Percentiles rank a stretch among this genome's conserved stretches.
These are phyloP conservation scores for Chelonus formosanus DNA, from an alignment of 2,888 invertebrate species.

Conservation along the genomic window DNA sequence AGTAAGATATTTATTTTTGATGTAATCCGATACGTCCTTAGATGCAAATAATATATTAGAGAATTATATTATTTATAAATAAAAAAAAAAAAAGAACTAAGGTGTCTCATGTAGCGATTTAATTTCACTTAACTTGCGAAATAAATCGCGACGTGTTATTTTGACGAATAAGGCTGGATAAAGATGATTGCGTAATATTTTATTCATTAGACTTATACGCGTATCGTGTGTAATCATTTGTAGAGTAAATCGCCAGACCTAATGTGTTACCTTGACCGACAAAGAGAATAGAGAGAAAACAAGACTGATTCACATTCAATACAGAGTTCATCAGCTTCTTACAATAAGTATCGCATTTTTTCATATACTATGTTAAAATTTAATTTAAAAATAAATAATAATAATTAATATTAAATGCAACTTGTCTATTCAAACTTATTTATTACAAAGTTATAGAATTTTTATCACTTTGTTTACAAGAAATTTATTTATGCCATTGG, in stretches of 20 bases:
- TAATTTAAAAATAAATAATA: slow-evolving; percentile 4
- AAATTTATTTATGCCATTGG: too few species aligned
- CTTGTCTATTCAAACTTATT: too few species aligned
- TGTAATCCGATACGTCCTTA: too few species aligned
- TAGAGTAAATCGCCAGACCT: slow-evolving; percentile 6
- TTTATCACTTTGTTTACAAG: too few species aligned
- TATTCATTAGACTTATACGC: slow-evolving; percentile 48
- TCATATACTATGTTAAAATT: slow-evolving; percentile 20
- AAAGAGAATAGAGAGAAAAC: slow-evolving; percentile 47
- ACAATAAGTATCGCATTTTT: slow-evolving; percentile 5
- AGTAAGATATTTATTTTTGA: too few species aligned
- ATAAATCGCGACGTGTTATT: slow-evolving; percentile 39
- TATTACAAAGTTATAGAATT: too few species aligned
- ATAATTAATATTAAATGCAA: too few species aligned
- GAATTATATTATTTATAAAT: not conserved
- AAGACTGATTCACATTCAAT: slow-evolving; percentile 38
- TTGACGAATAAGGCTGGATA: slow-evolving; percentile 45
- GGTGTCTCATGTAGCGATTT: slow-evolving; percentile 16
- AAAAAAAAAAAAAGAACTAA: slow-evolving; percentile 12
- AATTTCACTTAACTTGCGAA: slow-evolving; percentile 35
- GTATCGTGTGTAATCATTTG: slow-evolving; percentile 26
- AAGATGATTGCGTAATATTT: slow-evolving; percentile 43
- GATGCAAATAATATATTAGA: too few species aligned
- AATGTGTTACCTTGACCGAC: slow-evolving; percentile 51
- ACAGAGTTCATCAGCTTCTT: slow-evolving; percentile 24